Evolutionary conservation across 2,113 vertebrate genomes (phyloP).

Genomic region (Antigone vipio): DNA sequence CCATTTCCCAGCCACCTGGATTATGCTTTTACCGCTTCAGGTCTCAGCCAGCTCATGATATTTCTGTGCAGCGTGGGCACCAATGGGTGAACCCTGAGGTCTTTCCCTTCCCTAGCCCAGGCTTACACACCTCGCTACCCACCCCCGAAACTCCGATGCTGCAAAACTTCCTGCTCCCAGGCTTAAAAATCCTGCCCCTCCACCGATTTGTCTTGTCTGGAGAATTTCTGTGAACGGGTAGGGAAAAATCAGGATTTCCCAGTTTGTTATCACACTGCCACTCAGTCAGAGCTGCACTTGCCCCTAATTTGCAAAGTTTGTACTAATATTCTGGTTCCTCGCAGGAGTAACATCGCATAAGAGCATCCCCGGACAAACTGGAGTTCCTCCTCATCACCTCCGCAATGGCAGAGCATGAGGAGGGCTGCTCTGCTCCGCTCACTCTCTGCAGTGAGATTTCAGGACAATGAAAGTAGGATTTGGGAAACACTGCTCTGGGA

Average conservation of each 20-base stretch:
- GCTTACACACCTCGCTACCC: not conserved
- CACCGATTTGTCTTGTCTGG: not conserved
- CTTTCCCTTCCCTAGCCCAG: not conserved
- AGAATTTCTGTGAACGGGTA: not conserved
- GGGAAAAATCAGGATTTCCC: not conserved
- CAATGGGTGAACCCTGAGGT: not conserved
- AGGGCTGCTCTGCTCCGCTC: not conserved
- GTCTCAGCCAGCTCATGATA: not conserved
- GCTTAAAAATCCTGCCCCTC: not conserved
- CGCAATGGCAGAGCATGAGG: accelerated
- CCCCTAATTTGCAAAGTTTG: not conserved
- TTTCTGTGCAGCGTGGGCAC: not conserved
- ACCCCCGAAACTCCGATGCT: not conserved
- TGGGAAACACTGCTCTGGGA: not conserved
- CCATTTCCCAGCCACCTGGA: not conserved
- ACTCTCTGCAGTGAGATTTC: not conserved
- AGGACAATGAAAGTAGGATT: not conserved
- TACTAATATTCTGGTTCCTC: not conserved
- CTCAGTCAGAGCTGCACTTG: not conserved
- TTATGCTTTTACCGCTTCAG: not conserved
- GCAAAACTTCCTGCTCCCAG: not conserved
- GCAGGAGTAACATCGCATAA: not conserved
- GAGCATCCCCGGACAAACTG: not conserved
- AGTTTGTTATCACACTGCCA: accelerated
- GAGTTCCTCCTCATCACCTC: not conserved